phyloP scores from a whole-genome alignment of 2,888 invertebrate species.

The Eupsilia transversa region DNA sequence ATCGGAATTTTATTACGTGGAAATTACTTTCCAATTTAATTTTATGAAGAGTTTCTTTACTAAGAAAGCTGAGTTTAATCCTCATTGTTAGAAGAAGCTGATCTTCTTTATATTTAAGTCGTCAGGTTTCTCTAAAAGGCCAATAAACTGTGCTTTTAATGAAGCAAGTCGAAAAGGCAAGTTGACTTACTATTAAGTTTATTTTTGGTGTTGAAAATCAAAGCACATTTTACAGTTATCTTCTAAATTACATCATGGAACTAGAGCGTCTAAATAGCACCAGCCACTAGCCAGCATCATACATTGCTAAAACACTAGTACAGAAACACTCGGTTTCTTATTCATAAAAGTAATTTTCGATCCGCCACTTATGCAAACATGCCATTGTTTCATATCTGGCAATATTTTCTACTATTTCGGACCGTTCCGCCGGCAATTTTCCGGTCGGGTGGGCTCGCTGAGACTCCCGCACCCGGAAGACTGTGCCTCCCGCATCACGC shows the following conservation, averaged over 20 bases:
- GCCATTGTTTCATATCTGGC: conserved; percentile 68
- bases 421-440: conserved; percentile 78
- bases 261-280: neutral
- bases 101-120: neutral
- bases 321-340: conserved; percentile 53
- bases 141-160: neutral
- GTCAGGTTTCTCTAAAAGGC: neutral
- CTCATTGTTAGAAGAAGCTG: neutral
- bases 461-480: conserved; percentile 66
- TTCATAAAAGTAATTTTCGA: conserved; percentile 66
- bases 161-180: too few relatives aligned
- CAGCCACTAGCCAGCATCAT: conserved; percentile 16
- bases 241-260: neutral
- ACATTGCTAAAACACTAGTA: conserved; percentile 46
- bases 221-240: neutral
- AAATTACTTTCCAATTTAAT: conserved; percentile 6
- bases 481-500: conserved; percentile 64
- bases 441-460: conserved; percentile 70
- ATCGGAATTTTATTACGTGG: conserved; percentile 8
- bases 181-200: neutral
- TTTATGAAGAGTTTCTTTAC: conserved; percentile 7
- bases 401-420: conserved; percentile 76
- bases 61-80: conserved; percentile 20
- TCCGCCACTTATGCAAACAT: conserved; percentile 67
- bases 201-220: neutral